A percentile compares a stretch with the other conserved stretches of the same genome.
phyloP scores from a whole-genome alignment of 2,113 vertebrate genomes.

The Nesogale talazaci region DNA sequence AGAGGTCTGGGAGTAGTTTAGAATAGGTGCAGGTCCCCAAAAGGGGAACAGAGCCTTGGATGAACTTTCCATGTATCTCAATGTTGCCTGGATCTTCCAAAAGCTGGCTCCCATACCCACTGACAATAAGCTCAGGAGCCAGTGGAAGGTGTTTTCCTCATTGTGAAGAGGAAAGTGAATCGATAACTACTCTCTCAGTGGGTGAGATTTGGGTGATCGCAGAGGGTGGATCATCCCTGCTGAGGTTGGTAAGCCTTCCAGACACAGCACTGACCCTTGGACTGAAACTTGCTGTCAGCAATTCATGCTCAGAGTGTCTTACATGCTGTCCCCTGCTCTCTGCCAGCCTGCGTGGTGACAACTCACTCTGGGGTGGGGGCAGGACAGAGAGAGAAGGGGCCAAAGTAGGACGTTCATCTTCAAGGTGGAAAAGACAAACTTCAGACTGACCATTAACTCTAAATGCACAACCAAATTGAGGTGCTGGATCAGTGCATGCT shows the following conservation, averaged over 20 bases:
- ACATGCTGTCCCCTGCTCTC: constrained; percentile 76
- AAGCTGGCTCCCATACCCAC: background rate
- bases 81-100: background rate
- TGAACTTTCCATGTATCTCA: background rate
- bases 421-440: constrained; percentile 83
- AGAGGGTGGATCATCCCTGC: constrained; percentile 53
- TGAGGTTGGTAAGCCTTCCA: constrained; percentile 56
- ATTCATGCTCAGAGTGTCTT: constrained; percentile 87
- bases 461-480: constrained; percentile 81
- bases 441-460: constrained; percentile 72
- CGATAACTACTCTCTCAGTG: background rate
- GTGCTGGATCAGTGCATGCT: constrained; percentile 70
- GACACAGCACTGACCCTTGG: constrained; percentile 9
- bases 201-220: background rate
- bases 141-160: background rate
- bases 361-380: constrained; percentile 63
- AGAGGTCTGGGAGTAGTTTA: background rate
- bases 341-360: constrained; percentile 88
- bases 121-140: background rate
- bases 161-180: background rate
- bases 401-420: constrained; percentile 80
- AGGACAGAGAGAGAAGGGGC: background rate
- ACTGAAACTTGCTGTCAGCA: constrained; percentile 73
- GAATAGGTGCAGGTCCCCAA: background rate
- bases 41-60: background rate